phyloP scores from a whole-genome alignment of 2,797 vertebrate genomes.

The Serranus cabrilla region DNA sequence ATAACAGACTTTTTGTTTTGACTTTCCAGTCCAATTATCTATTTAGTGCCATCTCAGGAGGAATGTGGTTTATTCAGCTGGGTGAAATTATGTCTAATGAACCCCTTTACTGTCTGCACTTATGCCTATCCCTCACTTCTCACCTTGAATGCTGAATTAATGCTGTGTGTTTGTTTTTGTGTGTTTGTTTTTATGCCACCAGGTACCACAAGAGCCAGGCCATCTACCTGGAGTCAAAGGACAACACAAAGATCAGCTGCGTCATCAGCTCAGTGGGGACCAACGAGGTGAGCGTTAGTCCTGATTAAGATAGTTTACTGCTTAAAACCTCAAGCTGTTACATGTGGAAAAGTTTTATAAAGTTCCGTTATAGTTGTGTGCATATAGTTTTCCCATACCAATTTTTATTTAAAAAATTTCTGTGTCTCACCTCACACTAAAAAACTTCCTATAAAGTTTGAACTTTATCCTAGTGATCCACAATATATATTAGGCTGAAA shows the following conservation, averaged over 20 bases:
- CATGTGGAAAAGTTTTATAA: too few species aligned
- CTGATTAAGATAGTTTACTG: not conserved
- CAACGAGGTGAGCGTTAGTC: constrained; percentile 90
- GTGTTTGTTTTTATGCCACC: constrained; percentile 28
- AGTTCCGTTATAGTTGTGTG: too few species aligned
- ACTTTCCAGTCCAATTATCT: constrained; percentile 64
- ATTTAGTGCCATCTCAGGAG: constrained; percentile 51
- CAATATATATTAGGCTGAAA: too few species aligned
- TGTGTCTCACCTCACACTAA: too few species aligned
- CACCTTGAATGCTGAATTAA: constrained; percentile 14
- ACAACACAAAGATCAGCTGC: constrained; percentile 99
- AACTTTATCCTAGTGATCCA: too few species aligned
- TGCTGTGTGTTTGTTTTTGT: constrained; percentile 12
- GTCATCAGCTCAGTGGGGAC: constrained; percentile 99
- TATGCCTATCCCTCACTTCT: not conserved
- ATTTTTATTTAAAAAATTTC: too few species aligned
- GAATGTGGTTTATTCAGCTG: constrained; percentile 41
- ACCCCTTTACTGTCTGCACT: constrained; percentile 24
- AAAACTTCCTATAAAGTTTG: too few species aligned
- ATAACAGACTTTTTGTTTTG: constrained; percentile 53
- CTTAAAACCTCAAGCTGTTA: not conserved
- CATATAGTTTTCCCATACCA: too few species aligned
- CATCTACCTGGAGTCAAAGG: constrained; percentile 98
- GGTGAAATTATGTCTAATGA: constrained; percentile 45
- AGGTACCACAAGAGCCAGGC: constrained; percentile 99